Conservation (phyloP, 1,140 invertebrate species). For the Drosophila erecta region DNA sequence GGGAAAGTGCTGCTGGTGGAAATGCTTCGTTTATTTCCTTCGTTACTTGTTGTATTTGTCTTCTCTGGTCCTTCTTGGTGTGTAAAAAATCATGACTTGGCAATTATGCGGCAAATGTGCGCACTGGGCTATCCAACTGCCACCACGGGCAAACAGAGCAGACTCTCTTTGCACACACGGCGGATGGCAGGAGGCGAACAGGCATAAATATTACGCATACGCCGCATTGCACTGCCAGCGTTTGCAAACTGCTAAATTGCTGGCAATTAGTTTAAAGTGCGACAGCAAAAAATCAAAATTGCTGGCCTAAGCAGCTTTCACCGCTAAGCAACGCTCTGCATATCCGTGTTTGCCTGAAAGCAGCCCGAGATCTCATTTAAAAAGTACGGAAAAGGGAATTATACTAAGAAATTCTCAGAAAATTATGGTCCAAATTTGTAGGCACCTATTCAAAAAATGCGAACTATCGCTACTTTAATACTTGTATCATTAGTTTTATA, state of each 20-base stretch:
- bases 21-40: conserved; percentile 63
- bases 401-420: neutral
- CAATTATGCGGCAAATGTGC: conserved; percentile 83
- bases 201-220: conserved; percentile 79
- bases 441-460: too few species aligned
- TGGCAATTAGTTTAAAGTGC: conserved; percentile 79
- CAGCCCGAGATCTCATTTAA: neutral
- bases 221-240: conserved; percentile 75
- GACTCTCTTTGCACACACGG: conserved; percentile 16
- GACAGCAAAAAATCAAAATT: conserved; percentile 60
- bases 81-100: conserved; percentile 83
- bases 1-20: conserved; percentile 29
- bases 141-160: conserved; percentile 54
- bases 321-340: neutral
- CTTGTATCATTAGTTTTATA: too few species aligned
- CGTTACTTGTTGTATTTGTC: conserved; percentile 50
- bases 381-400: neutral
- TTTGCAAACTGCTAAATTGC: conserved; percentile 82
- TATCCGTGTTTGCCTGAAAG: neutral
- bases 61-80: conserved; percentile 45
- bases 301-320: conserved; percentile 70
- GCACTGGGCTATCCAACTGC: conserved; percentile 62
- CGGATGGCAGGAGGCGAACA: conserved; percentile 10
- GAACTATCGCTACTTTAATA: too few species aligned
- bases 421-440: neutral